phyloP scores from a whole-genome alignment of 2,888 invertebrate species.

The Heliconius aoede region DNA sequence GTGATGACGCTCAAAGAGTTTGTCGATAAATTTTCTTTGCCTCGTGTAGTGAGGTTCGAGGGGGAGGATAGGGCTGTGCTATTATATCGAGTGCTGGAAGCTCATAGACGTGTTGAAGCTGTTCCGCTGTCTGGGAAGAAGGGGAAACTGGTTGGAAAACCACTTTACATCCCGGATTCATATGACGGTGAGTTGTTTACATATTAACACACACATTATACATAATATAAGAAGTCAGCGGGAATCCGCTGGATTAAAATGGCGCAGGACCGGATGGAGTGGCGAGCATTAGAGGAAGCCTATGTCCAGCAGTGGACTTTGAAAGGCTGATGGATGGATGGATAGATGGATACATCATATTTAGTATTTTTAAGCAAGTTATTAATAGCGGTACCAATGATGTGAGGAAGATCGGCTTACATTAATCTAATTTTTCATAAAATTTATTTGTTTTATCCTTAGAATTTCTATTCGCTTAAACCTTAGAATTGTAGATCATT shows the following conservation, averaged over 20 bases:
- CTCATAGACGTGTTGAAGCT: slow-evolving; percentile 85
- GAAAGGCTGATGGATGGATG: too few relatives aligned
- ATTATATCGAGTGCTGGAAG: slow-evolving; percentile 85
- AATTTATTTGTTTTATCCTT: too few relatives aligned
- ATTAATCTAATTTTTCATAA: too few relatives aligned
- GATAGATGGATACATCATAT: too few relatives aligned
- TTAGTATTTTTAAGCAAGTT: background rate
- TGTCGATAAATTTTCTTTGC: slow-evolving; percentile 85
- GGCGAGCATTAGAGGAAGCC: too few relatives aligned
- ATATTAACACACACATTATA: background rate
- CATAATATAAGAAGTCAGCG: too few relatives aligned
- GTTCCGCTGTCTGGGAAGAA: slow-evolving; percentile 83
- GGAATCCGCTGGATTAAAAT: too few relatives aligned
- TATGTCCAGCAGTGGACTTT: too few relatives aligned
- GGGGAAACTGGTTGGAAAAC: slow-evolving; percentile 83
- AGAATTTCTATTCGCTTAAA: background rate
- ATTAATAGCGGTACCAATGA: background rate
- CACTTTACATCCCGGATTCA: slow-evolving; percentile 86
- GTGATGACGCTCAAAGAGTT: slow-evolving; percentile 83
- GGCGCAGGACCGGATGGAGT: too few relatives aligned
- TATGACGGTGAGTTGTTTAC: slow-evolving; percentile 84
- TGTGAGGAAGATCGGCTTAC: too few relatives aligned
- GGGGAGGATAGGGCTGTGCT: slow-evolving; percentile 84
- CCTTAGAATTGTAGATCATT: too few relatives aligned
- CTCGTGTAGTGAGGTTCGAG: slow-evolving; percentile 84